Base-by-base conservation (phyloP, 2,113 vertebrate species). In the Mandrillus leucophaeus region DNA sequence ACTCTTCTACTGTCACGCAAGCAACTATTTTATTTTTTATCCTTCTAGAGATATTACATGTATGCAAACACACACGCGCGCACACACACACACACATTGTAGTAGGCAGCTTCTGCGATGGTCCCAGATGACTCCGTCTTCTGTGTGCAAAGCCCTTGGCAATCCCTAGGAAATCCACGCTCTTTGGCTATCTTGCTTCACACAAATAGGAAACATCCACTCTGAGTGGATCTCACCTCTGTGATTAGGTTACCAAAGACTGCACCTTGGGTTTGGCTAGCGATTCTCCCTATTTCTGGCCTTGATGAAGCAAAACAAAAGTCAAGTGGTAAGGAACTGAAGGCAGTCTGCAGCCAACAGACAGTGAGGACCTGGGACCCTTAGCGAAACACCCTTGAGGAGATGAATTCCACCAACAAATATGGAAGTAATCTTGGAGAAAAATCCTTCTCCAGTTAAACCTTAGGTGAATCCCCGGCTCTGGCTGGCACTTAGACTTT, bases 321-420 rank as follows among this genome's bases (percentile, higher is more conserved):
- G 12, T 55, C 12, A 25, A 1, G 48, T 43, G 38, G 43, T 23
- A 64, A 35, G 1, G 10, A 32, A 30, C 4, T 6, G 68, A 55
- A 38, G 30, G 13, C 25, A 50, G 48, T 11, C 32, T n/a, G 11
- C 5, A 52, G 68, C 70, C 75, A 72, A 7, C 1, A 35, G 48
- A 23, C 20, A 4, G 57, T 14, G 20, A 83, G 23, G 30, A 82
- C 43, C 20, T 1, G 1, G 68, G 45, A 22, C 2, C 16, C 12
- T 12, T 2, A 0, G 25, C 27, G 27, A n/a, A 61, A 4, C 27
- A 22, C 6, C 1, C 18, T n/a, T 9, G 4, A 40, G 22, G 11
- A 70, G 32, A 10, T 1, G 43, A 75, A 55, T 27, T 70, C 79
- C 27, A 14, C 55, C 68, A 45, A 23, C 68, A 45, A 30, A 48